Evolutionary conservation across 2,888 invertebrate genomes (phyloP).

Genomic region (Metellina segmentata): DNA sequence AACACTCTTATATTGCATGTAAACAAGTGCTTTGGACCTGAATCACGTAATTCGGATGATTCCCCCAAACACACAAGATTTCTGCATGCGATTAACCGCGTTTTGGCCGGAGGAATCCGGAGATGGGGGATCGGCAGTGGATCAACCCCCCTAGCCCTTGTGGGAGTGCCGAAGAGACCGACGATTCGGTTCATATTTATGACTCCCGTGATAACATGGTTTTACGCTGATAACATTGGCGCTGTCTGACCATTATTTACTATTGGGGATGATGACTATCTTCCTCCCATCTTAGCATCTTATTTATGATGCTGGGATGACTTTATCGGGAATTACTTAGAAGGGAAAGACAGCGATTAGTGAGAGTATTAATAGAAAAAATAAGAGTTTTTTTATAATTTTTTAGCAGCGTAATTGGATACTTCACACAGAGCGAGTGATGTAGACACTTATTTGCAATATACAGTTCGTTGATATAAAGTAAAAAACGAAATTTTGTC

Average conservation of each 20-base stretch:
- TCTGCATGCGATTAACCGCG: conserved; percentile 43
- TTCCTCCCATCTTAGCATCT: conserved; percentile 13
- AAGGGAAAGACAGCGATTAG: conserved; percentile 5
- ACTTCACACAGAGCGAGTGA: neutral
- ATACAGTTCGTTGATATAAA: neutral
- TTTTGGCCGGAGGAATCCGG: neutral
- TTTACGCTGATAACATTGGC: conserved; percentile 48
- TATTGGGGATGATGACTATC: conserved; percentile 45
- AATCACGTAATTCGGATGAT: conserved; percentile 21
- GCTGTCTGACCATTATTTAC: conserved; percentile 55
- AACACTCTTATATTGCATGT: neutral
- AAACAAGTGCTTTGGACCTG: conserved; percentile 30
- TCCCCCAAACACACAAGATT: conserved; percentile 29
- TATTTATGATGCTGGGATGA: conserved; percentile 46
- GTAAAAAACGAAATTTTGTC: too few species aligned
- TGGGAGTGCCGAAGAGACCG: conserved; percentile 25
- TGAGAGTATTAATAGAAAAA: conserved; percentile 12
- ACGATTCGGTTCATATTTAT: conserved; percentile 39
- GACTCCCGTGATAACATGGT: conserved; percentile 59
- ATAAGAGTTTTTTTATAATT: neutral
- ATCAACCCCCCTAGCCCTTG: neutral
- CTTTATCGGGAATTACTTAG: conserved; percentile 42
- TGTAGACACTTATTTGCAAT: neutral
- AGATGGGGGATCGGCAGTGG: neutral
- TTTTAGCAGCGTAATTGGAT: neutral